A percentile compares a stretch with the other conserved stretches of the same genome.
Conservation (phyloP, 2,888 invertebrate species). For the Oscheius sp. region DNA sequence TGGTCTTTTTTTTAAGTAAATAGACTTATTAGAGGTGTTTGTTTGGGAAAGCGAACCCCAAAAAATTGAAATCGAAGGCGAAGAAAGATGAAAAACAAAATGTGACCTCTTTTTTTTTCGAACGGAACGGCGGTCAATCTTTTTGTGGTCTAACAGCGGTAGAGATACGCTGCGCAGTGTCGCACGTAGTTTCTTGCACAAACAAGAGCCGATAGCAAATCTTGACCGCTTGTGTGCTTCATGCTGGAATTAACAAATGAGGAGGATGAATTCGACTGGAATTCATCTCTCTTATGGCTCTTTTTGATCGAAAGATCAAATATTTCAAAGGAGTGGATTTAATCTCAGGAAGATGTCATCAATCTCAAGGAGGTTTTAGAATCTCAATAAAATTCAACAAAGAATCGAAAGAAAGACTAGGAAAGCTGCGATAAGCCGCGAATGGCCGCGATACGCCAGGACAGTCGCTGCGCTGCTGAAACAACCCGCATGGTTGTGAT, state of each 20-base stretch:
- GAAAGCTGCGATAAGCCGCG: slow-evolving; percentile 23
- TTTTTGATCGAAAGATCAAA: background rate
- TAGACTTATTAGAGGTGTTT: background rate
- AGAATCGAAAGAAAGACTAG: slow-evolving; percentile 13
- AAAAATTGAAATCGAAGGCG: too few relatives aligned
- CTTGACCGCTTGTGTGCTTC: slow-evolving; percentile 17
- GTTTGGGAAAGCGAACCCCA: too few relatives aligned
- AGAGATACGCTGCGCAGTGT: slow-evolving; percentile 12
- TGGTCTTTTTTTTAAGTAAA: too few relatives aligned
- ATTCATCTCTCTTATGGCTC: background rate
- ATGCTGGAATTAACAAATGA: slow-evolving; percentile 10
- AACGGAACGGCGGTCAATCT: slow-evolving; percentile 9
- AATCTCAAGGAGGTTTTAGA: background rate
- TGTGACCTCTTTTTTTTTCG: too few relatives aligned
- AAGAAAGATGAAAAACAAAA: too few relatives aligned
- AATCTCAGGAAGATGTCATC: background rate
- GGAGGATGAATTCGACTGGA: background rate
- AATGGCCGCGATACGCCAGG: slow-evolving; percentile 23
- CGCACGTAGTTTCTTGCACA: slow-evolving; percentile 25
- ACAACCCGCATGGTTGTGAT: slow-evolving; percentile 13
- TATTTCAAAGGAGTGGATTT: background rate
- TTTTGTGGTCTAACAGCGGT: slow-evolving; percentile 10
- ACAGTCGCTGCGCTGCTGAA: slow-evolving; percentile 22
- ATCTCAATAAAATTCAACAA: slow-evolving; percentile 1
- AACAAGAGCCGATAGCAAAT: slow-evolving; percentile 25